phyloP scores from a whole-genome alignment of 2,797 vertebrate species.

The Forpus xanthops region DNA sequence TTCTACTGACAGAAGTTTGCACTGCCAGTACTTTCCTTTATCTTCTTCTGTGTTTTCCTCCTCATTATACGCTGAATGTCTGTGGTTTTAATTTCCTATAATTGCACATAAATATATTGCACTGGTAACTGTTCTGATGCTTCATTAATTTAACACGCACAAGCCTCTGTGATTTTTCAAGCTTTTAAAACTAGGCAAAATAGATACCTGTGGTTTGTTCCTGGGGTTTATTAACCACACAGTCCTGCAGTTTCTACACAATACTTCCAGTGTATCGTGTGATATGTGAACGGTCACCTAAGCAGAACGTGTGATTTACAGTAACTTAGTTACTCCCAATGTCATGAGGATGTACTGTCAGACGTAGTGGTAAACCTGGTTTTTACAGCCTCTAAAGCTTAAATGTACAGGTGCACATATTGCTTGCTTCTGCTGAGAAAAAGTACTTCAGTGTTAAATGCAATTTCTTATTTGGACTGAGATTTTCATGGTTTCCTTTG shows the following conservation, averaged over 20 bases:
- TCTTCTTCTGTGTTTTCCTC: background rate
- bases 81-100: background rate
- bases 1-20: background rate
- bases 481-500: slow-evolving; percentile 10
- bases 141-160: background rate
- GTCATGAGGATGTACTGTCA: background rate
- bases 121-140: background rate
- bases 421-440: background rate
- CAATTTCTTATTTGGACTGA: background rate
- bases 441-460: background rate
- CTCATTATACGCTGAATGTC: background rate
- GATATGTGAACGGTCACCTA: background rate
- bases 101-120: background rate
- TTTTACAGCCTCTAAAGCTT: background rate
- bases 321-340: background rate
- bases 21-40: background rate
- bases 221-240: background rate
- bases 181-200: background rate
- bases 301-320: background rate
- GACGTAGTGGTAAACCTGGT: background rate
- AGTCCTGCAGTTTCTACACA: background rate
- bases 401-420: background rate
- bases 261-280: background rate
- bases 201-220: background rate
- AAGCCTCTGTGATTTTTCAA: background rate